Evolutionary conservation across 1,140 invertebrate species (phyloP).

Genomic region (Drosophila ambigua): DNA sequence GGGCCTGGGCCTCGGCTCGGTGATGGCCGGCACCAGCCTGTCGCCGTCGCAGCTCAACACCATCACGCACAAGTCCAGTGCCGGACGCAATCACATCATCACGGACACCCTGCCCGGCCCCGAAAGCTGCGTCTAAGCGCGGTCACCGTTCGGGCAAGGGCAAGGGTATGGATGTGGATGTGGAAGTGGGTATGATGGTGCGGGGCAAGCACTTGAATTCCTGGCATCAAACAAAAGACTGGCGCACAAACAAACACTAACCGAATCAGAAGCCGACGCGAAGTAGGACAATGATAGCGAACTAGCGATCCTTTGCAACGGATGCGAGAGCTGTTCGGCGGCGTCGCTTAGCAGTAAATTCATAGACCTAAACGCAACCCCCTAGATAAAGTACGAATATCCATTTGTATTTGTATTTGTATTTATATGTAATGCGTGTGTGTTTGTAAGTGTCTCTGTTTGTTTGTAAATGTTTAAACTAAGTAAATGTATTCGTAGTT

Average conservation of each 20-base stretch:
- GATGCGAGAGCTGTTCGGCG: conserved; percentile 28
- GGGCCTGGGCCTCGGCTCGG: conserved; percentile 59
- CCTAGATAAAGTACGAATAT: conserved; percentile 53
- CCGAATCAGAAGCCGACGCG: conserved; percentile 35
- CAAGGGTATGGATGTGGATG: neutral
- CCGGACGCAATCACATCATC: conserved; percentile 86
- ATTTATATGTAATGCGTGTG: conserved; percentile 56
- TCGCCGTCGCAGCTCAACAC: conserved; percentile 68
- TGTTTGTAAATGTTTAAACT: conserved; percentile 74
- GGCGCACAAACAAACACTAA: conserved; percentile 62
- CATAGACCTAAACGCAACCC: conserved; percentile 44
- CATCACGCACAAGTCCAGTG: conserved; percentile 80
- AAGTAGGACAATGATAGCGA: conserved; percentile 17
- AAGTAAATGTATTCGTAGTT: conserved; percentile 68
- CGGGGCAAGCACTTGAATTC: conserved; percentile 36
- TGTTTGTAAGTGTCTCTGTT: conserved; percentile 50
- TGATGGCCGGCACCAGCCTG: conserved; percentile 57
- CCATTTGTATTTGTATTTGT: conserved; percentile 32
- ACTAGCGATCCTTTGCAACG: conserved; percentile 17
- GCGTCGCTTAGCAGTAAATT: conserved; percentile 56
- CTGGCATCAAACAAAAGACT: conserved; percentile 76
- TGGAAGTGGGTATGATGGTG: too few relatives aligned
- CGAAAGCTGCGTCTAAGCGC: conserved; percentile 89
- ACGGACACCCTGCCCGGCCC: conserved; percentile 90
- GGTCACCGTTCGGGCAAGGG: neutral